Evolutionary conservation across 2,888 invertebrate species (phyloP).

Genomic region (Eumerus sabulonum): DNA sequence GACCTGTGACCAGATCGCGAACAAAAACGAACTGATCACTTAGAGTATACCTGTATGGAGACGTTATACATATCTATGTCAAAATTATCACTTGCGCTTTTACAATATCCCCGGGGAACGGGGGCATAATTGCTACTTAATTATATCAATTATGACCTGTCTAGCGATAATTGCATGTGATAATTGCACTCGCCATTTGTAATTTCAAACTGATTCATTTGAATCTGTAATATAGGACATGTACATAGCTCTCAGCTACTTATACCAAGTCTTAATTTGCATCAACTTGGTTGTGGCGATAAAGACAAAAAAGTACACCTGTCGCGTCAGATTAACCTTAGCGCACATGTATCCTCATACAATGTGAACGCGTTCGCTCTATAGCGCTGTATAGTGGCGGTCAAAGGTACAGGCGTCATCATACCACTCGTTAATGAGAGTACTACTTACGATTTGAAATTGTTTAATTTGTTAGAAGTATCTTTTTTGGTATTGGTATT

Average conservation of each 20-base stretch:
- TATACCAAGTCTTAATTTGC: conserved; percentile 50
- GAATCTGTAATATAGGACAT: conserved; percentile 52
- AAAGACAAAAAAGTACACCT: conserved; percentile 54
- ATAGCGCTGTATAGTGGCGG: conserved; percentile 16
- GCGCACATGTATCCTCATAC: conserved; percentile 37
- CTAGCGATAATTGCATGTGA: conserved; percentile 75
- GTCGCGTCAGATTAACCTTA: conserved; percentile 34
- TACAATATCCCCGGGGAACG: too few species aligned
- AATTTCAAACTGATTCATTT: conserved; percentile 42
- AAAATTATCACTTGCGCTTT: too few species aligned
- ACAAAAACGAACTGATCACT: too few species aligned
- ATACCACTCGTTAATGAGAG: conserved; percentile 10
- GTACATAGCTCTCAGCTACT: conserved; percentile 16
- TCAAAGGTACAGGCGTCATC: conserved; percentile 51
- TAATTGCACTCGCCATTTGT: conserved; percentile 48
- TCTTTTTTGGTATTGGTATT: too few species aligned
- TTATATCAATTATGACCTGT: conserved; percentile 76
- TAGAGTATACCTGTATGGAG: too few species aligned
- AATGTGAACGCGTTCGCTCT: conserved; percentile 10
- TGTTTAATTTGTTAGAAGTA: too few species aligned
- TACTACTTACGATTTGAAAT: too few species aligned
- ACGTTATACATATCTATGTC: too few species aligned
- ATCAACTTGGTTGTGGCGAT: conserved; percentile 43
- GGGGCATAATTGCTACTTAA: conserved; percentile 74
- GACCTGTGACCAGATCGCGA: too few species aligned